Conservation (phyloP, 2,797 vertebrate species). For the Sphaeramia orbicularis region DNA sequence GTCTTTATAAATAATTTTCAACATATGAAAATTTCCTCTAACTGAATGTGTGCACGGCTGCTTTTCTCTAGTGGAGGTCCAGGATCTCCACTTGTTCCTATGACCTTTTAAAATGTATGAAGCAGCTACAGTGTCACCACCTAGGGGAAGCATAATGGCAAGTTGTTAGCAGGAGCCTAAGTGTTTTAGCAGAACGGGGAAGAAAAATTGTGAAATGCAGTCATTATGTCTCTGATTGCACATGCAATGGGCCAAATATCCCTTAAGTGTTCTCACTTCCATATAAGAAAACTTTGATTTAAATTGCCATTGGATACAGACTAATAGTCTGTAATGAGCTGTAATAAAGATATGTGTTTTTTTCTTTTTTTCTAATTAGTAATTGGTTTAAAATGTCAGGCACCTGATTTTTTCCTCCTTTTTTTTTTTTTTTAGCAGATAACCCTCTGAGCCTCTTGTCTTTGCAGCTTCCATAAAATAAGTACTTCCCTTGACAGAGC, state of each 20-base stretch:
- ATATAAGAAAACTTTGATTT: conserved; percentile 9
- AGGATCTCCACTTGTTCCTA: conserved; percentile 3
- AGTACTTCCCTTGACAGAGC: background rate
- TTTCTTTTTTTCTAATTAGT: background rate
- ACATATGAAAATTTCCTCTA: conserved; percentile 9
- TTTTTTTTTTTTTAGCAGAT: background rate
- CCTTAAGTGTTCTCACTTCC: background rate
- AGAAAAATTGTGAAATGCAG: conserved; percentile 10
- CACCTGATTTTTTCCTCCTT: background rate
- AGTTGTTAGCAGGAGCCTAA: background rate
- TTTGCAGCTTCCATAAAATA: background rate
- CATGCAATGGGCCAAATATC: background rate
- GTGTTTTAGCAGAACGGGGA: conserved; percentile 6
- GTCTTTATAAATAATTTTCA: background rate
- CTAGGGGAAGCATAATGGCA: background rate
- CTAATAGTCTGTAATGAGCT: background rate
- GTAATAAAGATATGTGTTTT: background rate
- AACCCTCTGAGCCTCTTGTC: too few relatives aligned
- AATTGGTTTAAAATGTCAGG: conserved; percentile 1
- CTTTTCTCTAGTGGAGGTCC: background rate
- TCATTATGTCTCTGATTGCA: conserved; percentile 5
- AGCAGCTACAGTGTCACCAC: background rate
- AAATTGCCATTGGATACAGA: background rate
- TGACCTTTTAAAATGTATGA: conserved; percentile 11
- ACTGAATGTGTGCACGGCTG: background rate